phyloP scores from a whole-genome alignment of 2,797 vertebrate genomes.

The Poecilia wingei region DNA sequence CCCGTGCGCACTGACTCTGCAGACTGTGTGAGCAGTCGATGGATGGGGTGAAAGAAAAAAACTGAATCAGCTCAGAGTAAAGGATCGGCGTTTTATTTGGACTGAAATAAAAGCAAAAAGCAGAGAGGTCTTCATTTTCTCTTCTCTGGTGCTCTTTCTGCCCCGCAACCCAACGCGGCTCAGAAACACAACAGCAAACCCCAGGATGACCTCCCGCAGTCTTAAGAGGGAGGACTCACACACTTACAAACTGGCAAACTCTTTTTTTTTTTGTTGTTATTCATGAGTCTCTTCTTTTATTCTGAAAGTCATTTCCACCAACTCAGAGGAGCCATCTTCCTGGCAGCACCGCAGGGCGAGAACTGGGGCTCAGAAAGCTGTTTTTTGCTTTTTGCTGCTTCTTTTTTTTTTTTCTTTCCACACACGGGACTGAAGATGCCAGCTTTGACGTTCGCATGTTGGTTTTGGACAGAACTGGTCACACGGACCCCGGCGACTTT shows the following conservation, averaged over 20 bases:
- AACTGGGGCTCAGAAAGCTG: slow-evolving; percentile 65
- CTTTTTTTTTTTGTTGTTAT: slow-evolving; percentile 23
- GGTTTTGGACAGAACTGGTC: slow-evolving; percentile 56
- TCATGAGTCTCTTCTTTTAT: slow-evolving; percentile 42
- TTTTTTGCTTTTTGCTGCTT: slow-evolving; percentile 45
- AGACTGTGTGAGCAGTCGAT: slow-evolving; percentile 79
- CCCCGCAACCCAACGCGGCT: slow-evolving; percentile 49
- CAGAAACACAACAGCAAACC: slow-evolving; percentile 37
- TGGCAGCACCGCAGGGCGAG: slow-evolving; percentile 53
- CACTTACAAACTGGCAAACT: slow-evolving; percentile 52
- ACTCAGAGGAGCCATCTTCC: slow-evolving; percentile 45
- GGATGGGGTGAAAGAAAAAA: slow-evolving; percentile 69
- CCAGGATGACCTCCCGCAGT: slow-evolving; percentile 40
- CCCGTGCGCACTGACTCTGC: slow-evolving; percentile 86
- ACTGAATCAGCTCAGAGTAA: slow-evolving; percentile 68
- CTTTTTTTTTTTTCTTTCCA: slow-evolving; percentile 9
- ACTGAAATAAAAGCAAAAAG: slow-evolving; percentile 63
- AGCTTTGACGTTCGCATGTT: slow-evolving; percentile 35
- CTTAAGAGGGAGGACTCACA: slow-evolving; percentile 39
- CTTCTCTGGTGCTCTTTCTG: slow-evolving; percentile 59
- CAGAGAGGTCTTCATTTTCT: slow-evolving; percentile 50
- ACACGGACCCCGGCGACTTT: slow-evolving; percentile 60
- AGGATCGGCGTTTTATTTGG: slow-evolving; percentile 69
- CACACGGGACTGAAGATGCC: slow-evolving; percentile 63
- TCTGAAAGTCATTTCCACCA: slow-evolving; percentile 58